Evolutionary conservation across 2,113 vertebrate genomes (phyloP).

Genomic region (Carassius auratus): DNA sequence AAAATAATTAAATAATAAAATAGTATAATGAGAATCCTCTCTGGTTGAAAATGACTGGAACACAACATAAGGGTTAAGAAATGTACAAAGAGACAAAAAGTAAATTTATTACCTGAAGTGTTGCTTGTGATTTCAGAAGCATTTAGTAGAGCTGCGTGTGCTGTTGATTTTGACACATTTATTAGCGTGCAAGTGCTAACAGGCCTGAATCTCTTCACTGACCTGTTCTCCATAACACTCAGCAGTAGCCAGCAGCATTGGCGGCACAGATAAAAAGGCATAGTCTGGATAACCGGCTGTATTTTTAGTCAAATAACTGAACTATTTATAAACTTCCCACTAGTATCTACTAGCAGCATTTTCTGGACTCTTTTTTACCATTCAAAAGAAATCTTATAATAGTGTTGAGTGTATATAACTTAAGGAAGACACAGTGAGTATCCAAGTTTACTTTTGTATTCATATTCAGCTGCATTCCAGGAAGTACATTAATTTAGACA

Average conservation of each 20-base stretch:
- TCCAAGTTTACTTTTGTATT: background rate
- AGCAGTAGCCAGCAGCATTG: conserved; percentile 36
- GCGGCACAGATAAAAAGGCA: conserved; percentile 14
- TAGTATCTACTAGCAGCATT: background rate
- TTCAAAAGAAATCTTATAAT: background rate
- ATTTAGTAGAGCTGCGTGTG: conserved; percentile 7
- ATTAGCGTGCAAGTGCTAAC: conserved; percentile 42
- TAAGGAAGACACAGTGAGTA: background rate
- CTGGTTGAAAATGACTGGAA: background rate
- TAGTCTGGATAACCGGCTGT: background rate
- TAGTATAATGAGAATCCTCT: background rate
- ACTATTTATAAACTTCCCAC: conserved; percentile 12
- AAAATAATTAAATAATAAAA: background rate
- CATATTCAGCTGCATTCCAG: background rate
- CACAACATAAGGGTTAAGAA: background rate
- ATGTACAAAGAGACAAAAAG: background rate
- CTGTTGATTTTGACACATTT: conserved; percentile 14
- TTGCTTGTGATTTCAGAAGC: background rate
- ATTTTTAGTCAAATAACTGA: background rate
- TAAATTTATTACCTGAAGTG: background rate
- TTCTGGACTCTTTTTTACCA: background rate
- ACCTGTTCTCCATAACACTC: conserved; percentile 41
- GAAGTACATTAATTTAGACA: conserved; percentile 13
- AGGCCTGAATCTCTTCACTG: conserved; percentile 46
- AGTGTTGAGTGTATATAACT: background rate